Base-by-base conservation (phyloP, 2,113 vertebrate species). In the Euleptes europaea region DNA sequence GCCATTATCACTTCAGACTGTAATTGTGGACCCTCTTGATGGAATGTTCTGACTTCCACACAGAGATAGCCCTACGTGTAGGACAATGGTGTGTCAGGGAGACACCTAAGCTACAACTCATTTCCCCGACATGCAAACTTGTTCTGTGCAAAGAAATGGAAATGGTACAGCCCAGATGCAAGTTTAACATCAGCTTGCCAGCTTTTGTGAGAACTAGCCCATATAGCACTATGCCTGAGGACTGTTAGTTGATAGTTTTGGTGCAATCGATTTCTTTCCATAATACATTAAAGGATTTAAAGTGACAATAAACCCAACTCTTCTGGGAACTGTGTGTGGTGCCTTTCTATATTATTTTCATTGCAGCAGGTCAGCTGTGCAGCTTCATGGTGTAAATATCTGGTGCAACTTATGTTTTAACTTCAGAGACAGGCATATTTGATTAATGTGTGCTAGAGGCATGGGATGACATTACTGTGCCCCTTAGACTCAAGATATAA, bases 351-450 rank as follows among this genome's bases (percentile, higher is more conserved):
- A 14, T 15, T 12, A 15, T 63, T 76, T 80, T 26, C 21, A 23
- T 21, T 28, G 40, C 14, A 69, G 26, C 12, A 70, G 9, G 2
- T 6, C 28, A 78, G 15, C 5, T 2, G 35, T 69, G 42, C 28
- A 1, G 2, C 51, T 87, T 28, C 1, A 15, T 1, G 10, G 76
- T 60, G 38, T 6, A 60, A 77, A 71, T 5, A 73, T 47, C 49
- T 60, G 26, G 51, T 74, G 23, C 28, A 85, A 74, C 10, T n/a
- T 80, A 40, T 2, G 2, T 49, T 80, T 85, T 77, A 73, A 49
- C n/a, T 85, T 51, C 57, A 65, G 19, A 84, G 78, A 42, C 13
- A 67, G 57, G 1, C 17, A 76, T 6, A 3, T 0, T 0, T 1
- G 12, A n/a, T 1, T 67, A 33, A 42, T 5, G 79, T 85, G 15